Percentiles rank a stretch among this genome's conserved stretches.
Evolutionary conservation across 1,140 invertebrate genomes (phyloP).

Genomic region (Cyphomyrmex costatus): DNA sequence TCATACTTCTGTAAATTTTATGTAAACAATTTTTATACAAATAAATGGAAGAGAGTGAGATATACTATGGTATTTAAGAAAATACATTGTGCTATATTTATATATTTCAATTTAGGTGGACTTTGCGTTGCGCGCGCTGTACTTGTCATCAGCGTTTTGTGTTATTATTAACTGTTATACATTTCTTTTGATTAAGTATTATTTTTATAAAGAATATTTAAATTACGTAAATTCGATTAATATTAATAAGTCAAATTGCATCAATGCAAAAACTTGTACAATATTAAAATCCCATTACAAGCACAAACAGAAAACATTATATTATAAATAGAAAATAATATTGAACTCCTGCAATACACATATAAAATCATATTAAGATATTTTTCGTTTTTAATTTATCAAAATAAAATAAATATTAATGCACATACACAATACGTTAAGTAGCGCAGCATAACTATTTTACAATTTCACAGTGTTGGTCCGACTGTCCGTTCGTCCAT

Average conservation of each 20-base stretch:
- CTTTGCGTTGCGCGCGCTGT: conserved; percentile 62
- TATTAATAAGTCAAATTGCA: conserved; percentile 53
- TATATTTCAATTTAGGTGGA: conserved; percentile 62
- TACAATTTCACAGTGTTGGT: no score
- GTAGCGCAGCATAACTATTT: no score
- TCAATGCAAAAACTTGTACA: conserved; percentile 60
- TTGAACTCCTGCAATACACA: conserved; percentile 31
- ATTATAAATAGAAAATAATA: conserved; percentile 32
- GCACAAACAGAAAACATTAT: conserved; percentile 52
- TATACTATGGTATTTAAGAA: conserved; percentile 64
- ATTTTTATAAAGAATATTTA: conserved; percentile 58
- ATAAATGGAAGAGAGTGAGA: conserved; percentile 63
- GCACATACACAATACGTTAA: conserved; percentile 46
- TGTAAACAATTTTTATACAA: conserved; percentile 71
- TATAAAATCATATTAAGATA: conserved; percentile 62
- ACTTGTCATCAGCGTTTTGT: conserved; percentile 57
- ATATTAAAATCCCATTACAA: conserved; percentile 62
- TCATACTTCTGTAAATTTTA: conserved; percentile 36
- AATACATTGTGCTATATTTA: conserved; percentile 75
- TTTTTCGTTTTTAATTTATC: conserved; percentile 25
- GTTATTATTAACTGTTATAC: conserved; percentile 63
- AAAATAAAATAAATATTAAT: conserved; percentile 72
- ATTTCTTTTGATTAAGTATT: conserved; percentile 75
- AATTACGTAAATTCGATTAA: conserved; percentile 63
- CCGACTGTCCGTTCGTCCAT: no score